Evolutionary conservation across 2,888 invertebrate genomes (phyloP), one percentile per base, ranked within the genome.

Genomic region (Epicampocera succincta): DNA sequence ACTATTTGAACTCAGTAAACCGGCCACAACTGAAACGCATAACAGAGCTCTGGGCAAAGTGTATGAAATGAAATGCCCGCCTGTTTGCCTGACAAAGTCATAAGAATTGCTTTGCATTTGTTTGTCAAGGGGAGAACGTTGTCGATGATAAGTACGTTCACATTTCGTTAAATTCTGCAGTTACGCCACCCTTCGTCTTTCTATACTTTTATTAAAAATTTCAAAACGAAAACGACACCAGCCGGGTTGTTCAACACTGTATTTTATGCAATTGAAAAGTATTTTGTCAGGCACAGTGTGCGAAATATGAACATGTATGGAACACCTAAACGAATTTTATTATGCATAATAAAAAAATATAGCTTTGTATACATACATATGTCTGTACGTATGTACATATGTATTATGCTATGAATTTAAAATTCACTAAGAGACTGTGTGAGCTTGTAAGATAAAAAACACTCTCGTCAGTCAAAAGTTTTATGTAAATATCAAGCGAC

Each of bases 11-110:
- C 73, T 54, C 54, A 74, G 56, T 65, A 65, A 74, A 71, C 63
- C 76, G 54, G 76, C 54, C 65, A 71, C 42, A 46, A 56, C 52
- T 42, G 25, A 72, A 68, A 61, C 38, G 17, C 58, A 82, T 48
- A 50, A 73, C 63, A 73, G 56, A 77, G 81, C 81, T 81, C 54
- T 68, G 38, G 58, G 56, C 58, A 72, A 72, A 72, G 56, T 40
- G 61, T 25, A 65, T 78, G 58, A 38, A 78, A 65, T 54, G 50
- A 78, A 72, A 15, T 48, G 75, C 65, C 60, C 71, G 65, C 52
- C 69, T 76, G 76, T 63, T 25, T 56, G 76, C 76, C 54, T 15
- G 63, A 33, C 65, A 74, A 68, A 68, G 66, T 54, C 42, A 68
- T 38, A 19, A 61, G 72, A 63, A 68, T 46, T 68, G 73, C 29